phyloP scores from a whole-genome alignment of 2,797 vertebrate species.

The Trematomus bernacchii region DNA sequence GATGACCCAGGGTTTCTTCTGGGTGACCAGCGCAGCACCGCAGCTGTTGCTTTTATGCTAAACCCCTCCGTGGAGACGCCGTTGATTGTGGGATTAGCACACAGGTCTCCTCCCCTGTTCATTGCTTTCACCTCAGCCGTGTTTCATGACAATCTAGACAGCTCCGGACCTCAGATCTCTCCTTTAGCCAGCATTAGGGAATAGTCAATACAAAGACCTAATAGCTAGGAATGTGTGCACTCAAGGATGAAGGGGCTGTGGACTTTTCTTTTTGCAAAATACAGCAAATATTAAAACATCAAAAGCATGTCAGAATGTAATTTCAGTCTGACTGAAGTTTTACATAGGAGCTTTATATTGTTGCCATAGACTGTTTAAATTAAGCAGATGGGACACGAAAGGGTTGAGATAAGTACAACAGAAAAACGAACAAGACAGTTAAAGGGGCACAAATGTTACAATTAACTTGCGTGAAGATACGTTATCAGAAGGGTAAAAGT shows the following conservation, averaged over 20 bases:
- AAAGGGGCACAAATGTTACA: too few relatives aligned
- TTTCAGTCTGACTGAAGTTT: background rate
- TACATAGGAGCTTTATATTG: background rate
- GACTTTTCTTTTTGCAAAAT: constrained; percentile 17
- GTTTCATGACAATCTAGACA: constrained; percentile 63
- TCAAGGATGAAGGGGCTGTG: background rate
- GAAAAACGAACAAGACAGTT: too few relatives aligned
- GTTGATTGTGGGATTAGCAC: constrained; percentile 74
- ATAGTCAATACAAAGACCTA: constrained; percentile 21
- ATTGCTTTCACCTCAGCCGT: constrained; percentile 62
- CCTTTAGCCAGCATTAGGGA: constrained; percentile 48
- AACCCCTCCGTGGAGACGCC: constrained; percentile 69
- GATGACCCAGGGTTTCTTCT: constrained; percentile 76
- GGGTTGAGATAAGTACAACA: too few relatives aligned
- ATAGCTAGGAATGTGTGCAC: constrained; percentile 14
- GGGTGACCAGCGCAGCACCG: constrained; percentile 75
- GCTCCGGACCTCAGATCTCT: constrained; percentile 57
- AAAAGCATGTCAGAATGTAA: constrained; percentile 1
- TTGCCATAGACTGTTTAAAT: background rate
- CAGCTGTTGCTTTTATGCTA: constrained; percentile 83
- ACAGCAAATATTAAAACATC: constrained; percentile 12
- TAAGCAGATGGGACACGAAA: too few relatives aligned
- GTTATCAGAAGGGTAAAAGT: too few relatives aligned
- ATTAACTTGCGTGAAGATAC: too few relatives aligned
- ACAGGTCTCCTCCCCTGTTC: constrained; percentile 69